These are phyloP conservation scores for Odontamblyopus lacepedii DNA, from an alignment of 2,797 vertebrate species.

Conservation along the genomic window DNA sequence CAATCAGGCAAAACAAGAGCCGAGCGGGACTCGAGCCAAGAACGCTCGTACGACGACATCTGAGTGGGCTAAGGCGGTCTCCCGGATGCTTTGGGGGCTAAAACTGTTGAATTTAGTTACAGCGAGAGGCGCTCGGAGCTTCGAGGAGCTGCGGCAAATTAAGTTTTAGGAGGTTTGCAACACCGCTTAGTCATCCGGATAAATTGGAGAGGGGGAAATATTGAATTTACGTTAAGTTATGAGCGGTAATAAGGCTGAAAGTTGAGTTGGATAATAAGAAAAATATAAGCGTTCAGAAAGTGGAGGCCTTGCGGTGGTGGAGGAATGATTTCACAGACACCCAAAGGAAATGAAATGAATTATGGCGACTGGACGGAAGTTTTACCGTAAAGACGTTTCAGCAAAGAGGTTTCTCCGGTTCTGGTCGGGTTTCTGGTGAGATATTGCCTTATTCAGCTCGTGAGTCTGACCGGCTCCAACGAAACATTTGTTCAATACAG, in stretches of 20 bases:
- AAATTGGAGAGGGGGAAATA: not conserved
- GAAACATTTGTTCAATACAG: too few species aligned
- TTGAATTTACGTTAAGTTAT: not conserved
- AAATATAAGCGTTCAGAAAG: not conserved
- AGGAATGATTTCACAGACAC: not conserved
- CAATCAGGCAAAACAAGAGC: slow-evolving; percentile 27
- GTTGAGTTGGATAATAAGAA: not conserved
- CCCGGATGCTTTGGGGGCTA: not conserved
- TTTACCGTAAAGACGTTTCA: too few species aligned
- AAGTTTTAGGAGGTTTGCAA: not conserved
- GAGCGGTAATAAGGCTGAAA: not conserved
- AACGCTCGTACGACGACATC: slow-evolving; percentile 2
- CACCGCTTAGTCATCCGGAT: not conserved
- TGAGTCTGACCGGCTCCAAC: too few species aligned
- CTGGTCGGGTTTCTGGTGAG: too few species aligned
- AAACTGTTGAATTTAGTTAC: slow-evolving; percentile 1
- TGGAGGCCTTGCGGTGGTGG: not conserved
- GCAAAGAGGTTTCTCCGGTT: too few species aligned
- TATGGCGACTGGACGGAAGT: too few species aligned
- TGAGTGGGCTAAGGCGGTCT: not conserved
- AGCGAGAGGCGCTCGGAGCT: not conserved
- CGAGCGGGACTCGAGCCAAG: slow-evolving; percentile 5
- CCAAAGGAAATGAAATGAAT: too few species aligned
- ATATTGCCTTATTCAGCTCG: too few species aligned
- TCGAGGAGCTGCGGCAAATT: not conserved